Evolutionary conservation across 2,797 vertebrate species (phyloP).

Genomic region (Allobates femoralis): DNA sequence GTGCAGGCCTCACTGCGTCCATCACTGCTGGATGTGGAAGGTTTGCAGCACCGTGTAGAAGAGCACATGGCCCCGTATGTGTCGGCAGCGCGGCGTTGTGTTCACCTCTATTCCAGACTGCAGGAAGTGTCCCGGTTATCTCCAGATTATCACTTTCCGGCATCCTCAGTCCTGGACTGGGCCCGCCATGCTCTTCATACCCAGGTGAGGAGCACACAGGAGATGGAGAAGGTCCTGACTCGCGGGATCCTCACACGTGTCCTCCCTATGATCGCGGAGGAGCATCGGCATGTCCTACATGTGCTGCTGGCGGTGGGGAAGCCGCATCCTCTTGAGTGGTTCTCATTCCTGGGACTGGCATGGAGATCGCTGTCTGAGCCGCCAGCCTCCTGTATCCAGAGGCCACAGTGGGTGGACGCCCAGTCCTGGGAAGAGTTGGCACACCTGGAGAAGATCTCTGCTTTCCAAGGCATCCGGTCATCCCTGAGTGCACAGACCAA

Average conservation of each 20-base stretch:
- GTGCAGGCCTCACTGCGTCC: constrained; percentile 57
- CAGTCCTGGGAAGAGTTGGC: constrained; percentile 72
- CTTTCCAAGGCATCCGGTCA: constrained; percentile 77
- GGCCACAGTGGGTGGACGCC: constrained; percentile 77
- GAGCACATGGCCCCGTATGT: constrained; percentile 67
- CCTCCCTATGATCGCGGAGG: constrained; percentile 73
- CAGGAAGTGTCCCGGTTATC: constrained; percentile 78
- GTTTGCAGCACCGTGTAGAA: constrained; percentile 67
- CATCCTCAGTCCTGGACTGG: constrained; percentile 70
- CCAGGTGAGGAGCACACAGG: constrained; percentile 63
- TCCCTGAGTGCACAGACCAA: constrained; percentile 74
- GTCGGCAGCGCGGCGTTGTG: constrained; percentile 69
- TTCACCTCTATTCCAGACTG: constrained; percentile 74
- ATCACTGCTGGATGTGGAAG: constrained; percentile 69
- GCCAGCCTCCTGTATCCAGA: background rate
- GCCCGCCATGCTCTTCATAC: constrained; percentile 68
- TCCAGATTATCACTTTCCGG: constrained; percentile 77
- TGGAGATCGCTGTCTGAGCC: constrained; percentile 26
- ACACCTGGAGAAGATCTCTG: constrained; percentile 75
- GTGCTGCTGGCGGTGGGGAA: constrained; percentile 74
- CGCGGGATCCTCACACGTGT: constrained; percentile 73
- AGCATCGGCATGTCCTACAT: constrained; percentile 73
- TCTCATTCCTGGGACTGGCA: constrained; percentile 76
- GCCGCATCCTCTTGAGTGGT: constrained; percentile 74
- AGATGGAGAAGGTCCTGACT: constrained; percentile 73